Percentiles rank a stretch among this genome's conserved stretches.
phyloP scores from a whole-genome alignment of 2,797 vertebrate genomes.

The Perodicticus potto region DNA sequence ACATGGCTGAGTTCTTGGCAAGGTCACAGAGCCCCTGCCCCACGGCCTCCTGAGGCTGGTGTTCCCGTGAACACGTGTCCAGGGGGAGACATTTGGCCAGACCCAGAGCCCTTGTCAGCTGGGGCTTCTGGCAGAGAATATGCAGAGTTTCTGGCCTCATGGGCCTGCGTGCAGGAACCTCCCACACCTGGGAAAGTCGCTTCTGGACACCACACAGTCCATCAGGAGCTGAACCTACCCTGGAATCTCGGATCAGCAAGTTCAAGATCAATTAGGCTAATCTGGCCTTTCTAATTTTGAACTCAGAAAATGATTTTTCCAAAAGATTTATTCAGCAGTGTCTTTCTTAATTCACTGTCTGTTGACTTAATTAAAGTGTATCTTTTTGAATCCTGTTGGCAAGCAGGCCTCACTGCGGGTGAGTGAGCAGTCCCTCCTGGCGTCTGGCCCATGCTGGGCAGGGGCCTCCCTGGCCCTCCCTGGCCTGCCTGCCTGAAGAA shows the following conservation, averaged over 20 bases:
- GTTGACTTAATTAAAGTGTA: not conserved
- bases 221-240: not conserved
- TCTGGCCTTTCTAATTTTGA: not conserved
- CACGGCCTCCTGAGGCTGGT: accelerated
- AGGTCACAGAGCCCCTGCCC: too few species aligned
- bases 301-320: constrained; percentile 21
- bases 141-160: not conserved
- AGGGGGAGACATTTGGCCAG: too few species aligned
- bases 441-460: too few species aligned
- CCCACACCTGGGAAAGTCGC: not conserved
- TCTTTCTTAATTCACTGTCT: constrained; percentile 59
- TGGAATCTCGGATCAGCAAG: not conserved
- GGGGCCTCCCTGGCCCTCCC: too few species aligned
- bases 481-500: too few species aligned
- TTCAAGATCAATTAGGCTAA: not conserved
- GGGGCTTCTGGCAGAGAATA: not conserved
- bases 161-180: not conserved
- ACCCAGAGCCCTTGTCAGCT: not conserved
- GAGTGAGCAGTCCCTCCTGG: too few species aligned
- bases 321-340: not conserved
- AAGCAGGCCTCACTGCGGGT: too few species aligned
- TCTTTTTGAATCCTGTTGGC: not conserved
- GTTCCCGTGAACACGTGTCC: not conserved
- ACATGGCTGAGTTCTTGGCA: not conserved
- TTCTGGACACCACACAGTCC: not conserved